These are phyloP conservation scores for Acromyrmex charruanus DNA, from an alignment of 1,140 invertebrate species.

Conservation along the genomic window DNA sequence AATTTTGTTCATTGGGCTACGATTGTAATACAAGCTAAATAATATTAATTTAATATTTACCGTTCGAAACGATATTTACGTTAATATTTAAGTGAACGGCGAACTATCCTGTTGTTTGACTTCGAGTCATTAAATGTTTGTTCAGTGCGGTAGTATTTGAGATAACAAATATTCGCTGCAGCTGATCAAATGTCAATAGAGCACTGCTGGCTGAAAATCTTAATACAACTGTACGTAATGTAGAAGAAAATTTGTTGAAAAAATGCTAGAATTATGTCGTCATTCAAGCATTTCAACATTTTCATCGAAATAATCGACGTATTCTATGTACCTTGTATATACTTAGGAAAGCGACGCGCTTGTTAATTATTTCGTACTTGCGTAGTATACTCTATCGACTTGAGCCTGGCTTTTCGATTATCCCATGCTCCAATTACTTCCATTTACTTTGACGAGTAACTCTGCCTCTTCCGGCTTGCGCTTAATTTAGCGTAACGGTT, in stretches of 20 bases:
- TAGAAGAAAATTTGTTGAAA: background rate
- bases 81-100: constrained; percentile 32
- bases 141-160: constrained; percentile 23
- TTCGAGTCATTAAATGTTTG: constrained; percentile 25
- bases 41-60: constrained; percentile 41
- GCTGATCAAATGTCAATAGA: constrained; percentile 16
- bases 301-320: constrained; percentile 37
- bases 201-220: background rate
- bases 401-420: constrained; percentile 53
- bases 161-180: constrained; percentile 12
- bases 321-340: constrained; percentile 6
- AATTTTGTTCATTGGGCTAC: constrained; percentile 18
- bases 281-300: background rate
- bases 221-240: background rate
- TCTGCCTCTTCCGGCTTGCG: constrained; percentile 51
- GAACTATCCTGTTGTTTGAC: constrained; percentile 6
- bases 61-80: background rate
- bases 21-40: background rate
- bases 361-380: constrained; percentile 64
- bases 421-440: constrained; percentile 61
- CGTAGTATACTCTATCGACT: constrained; percentile 36
- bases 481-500: constrained; percentile 45
- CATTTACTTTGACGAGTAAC: constrained; percentile 60
- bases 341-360: constrained; percentile 33
- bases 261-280: background rate